Evolutionary conservation across 2,797 vertebrate genomes (phyloP), one percentile per base, ranked within the genome.

Genomic region (Sebastes elongatus): DNA sequence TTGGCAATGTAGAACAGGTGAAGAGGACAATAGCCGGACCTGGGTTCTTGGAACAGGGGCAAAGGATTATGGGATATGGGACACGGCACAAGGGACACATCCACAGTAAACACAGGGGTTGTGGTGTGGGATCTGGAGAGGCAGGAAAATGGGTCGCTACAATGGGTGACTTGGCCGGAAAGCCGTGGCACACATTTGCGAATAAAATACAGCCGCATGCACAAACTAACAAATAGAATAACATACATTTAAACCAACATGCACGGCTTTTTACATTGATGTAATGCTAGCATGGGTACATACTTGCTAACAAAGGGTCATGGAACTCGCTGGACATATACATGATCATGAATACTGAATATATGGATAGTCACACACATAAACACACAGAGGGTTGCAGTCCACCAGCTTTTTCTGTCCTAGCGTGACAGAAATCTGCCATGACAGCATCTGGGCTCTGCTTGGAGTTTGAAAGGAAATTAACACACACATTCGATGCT

Each of bases 41-140:
- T 56, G 79, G 85, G 71, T 81, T 90, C 84, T 91, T 93, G 90
- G 89, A 94, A 91, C 68, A 71, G 81, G 77, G 80, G 90, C 84
- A 89, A 87, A 91, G 94, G 93, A 94, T 94, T 94, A 91, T 90
- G 82, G 90, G 89, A 94, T 92, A 88, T 93, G 83, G 93, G 87
- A 94, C 93, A 88, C 88, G 93, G 78, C 90, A 86, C 90, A 71
- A 56, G 93, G 88, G 94, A 92, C 75, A 38, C 73, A 80, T 86
- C 74, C 79, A 66, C 77, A 82, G 88, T 92, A 93, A 93, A 94
- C 89, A 90, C 71, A 83, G 79, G 35, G 84, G 89, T 80, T 88
- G 80, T 82, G 84, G 88, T 90, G 68, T 85, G 87, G 88, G 92
- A 90, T 81, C 80, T 78, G 76, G 82, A 86, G 86, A 88, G 79